phyloP scores from a whole-genome alignment of 1,140 invertebrate species.

The Periplaneta americana region DNA sequence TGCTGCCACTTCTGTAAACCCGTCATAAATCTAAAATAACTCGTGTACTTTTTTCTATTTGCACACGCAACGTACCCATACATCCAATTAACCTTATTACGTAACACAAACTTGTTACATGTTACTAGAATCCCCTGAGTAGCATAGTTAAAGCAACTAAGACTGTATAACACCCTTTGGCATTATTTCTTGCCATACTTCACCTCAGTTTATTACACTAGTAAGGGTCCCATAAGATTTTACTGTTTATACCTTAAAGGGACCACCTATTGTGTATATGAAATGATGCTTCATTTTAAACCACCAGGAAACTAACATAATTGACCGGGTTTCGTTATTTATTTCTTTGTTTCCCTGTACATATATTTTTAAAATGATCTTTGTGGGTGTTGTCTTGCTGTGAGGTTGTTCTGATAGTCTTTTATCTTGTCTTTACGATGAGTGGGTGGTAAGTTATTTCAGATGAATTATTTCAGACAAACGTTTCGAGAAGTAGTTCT shows the following conservation, averaged over 20 bases:
- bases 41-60: background rate
- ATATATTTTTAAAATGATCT: background rate
- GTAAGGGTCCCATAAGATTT: background rate
- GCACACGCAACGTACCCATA: background rate
- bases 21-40: background rate
- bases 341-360: background rate
- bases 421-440: background rate
- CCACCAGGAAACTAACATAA: background rate
- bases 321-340: background rate
- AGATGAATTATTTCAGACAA: no score
- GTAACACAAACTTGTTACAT: background rate
- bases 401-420: background rate
- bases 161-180: background rate
- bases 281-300: background rate
- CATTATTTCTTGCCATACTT: background rate
- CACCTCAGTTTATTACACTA: background rate
- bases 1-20: background rate
- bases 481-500: no score
- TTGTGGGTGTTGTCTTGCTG: background rate
- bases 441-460: background rate
- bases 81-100: background rate
- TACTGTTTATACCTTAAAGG: background rate
- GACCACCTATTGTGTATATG: background rate
- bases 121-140: background rate
- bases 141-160: background rate